These are phyloP conservation scores for Trachurus trachurus DNA, from an alignment of 2,797 vertebrate genomes.

Conservation along the genomic window DNA sequence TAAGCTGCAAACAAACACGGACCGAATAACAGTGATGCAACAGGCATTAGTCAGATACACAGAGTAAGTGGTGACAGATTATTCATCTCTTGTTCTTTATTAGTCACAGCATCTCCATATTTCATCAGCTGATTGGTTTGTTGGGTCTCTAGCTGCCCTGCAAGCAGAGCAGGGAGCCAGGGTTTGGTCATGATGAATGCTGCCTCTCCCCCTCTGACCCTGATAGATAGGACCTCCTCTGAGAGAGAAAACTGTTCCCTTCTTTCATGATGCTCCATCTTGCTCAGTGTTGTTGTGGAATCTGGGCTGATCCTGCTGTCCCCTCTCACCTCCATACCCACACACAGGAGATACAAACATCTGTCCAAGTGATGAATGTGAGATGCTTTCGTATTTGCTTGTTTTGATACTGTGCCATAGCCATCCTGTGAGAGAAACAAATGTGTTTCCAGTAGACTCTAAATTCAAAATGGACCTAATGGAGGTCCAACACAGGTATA, in stretches of 20 bases:
- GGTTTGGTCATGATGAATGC: conserved; percentile 52
- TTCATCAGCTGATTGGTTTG: conserved; percentile 37
- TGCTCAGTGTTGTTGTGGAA: conserved; percentile 23
- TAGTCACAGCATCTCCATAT: conserved; percentile 45
- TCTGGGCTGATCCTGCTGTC: conserved; percentile 4
- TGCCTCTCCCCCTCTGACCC: conserved; percentile 18
- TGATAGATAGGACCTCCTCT: conserved; percentile 61
- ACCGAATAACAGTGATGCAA: conserved; percentile 42
- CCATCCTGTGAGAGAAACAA: conserved; percentile 24
- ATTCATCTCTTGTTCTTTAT: conserved; percentile 46
- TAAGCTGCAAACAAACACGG: conserved; percentile 43
- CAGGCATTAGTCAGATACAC: conserved; percentile 37
- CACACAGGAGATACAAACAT: conserved; percentile 24
- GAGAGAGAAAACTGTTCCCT: conserved; percentile 21
- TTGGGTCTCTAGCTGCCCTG: conserved; percentile 44
- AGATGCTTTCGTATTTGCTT: conserved; percentile 26
- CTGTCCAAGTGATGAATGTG: conserved; percentile 32
- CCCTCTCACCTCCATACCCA: conserved; percentile 25
- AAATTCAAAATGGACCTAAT: background rate
- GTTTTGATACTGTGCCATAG: conserved; percentile 34
- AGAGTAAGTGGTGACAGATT: conserved; percentile 46
- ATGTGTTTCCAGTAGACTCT: conserved; percentile 12
- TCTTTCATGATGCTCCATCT: conserved; percentile 27
- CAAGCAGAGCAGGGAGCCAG: conserved; percentile 38
- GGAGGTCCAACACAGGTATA: background rate